Conservation (phyloP, 2,113 vertebrate genomes). For the Oryzias curvinotus region DNA sequence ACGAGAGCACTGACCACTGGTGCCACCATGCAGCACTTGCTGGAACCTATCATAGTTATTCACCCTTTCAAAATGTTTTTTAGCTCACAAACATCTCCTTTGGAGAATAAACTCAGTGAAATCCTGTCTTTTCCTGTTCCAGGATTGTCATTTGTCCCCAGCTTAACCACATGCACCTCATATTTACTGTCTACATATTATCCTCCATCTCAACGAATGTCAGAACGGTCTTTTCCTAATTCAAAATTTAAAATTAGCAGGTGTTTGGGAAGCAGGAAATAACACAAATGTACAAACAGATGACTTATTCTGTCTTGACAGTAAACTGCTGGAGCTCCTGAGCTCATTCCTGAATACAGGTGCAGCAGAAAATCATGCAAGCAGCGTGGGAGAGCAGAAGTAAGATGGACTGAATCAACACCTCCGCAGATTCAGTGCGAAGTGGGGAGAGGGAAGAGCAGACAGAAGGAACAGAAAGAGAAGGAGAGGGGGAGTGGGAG, state of each 20-base stretch:
- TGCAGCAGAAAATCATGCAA: constrained; percentile 43
- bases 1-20: too few species aligned
- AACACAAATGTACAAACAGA: constrained; percentile 34
- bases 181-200: too few species aligned
- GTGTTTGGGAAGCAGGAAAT: constrained; percentile 19
- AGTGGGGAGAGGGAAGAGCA: constrained; percentile 44
- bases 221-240: too few species aligned
- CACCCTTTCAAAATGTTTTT: too few species aligned
- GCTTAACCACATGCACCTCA: too few species aligned
- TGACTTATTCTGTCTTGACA: constrained; percentile 40
- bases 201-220: too few species aligned
- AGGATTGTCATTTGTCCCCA: too few species aligned
- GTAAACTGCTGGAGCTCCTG: constrained; percentile 14
- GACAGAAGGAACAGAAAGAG: constrained; percentile 43
- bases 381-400: constrained; percentile 59
- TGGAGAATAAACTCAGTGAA: too few species aligned
- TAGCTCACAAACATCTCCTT: too few species aligned
- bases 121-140: too few species aligned
- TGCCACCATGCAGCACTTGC: too few species aligned
- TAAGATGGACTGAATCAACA: constrained; percentile 59
- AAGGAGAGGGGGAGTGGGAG: constrained; percentile 53
- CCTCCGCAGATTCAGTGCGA: constrained; percentile 63
- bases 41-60: too few species aligned
- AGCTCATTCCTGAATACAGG: constrained; percentile 43
- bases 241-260: constrained; percentile 23